Base-by-base conservation (phyloP, 92 coral and sea anemone genomes). In the Phenganax marumi region DNA sequence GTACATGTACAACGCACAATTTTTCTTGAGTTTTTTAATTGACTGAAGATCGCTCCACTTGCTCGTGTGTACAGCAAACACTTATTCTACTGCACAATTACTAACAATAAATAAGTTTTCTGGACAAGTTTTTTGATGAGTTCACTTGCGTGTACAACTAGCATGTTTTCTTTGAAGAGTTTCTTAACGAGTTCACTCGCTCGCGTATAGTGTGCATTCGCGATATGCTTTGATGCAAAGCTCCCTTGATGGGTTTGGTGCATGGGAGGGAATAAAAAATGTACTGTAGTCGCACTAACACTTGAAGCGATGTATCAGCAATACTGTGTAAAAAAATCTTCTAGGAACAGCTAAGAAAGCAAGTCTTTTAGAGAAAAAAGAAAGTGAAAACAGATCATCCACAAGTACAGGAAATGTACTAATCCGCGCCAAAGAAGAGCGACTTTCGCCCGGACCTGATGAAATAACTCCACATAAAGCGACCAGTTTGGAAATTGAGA, bases 341-440 rank as follows among this genome's bases (percentile, higher is more conserved):
- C 3, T 46, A 8, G 12, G 51, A 21, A 6, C 3, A 2, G 56
- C 61, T 46, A 3, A n/a, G 57, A 76, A 55, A 11, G 33, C 13
- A 21, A 3, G 19, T 47, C 12, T 54, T 19, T 43, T n/a, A 54
- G n/a, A 18, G 24, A 57, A 74, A 48, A 50, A 50, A 50, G 58
- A 55, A 51, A 47, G 21, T 21, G 52, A 12, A 3, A 21, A 24
- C 23, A 76, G 52, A 22, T 50, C 79, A 52, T 76, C 58, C 8
- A 43, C 68, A 25, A 76, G 81, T 56, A 16, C 48, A 12, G 52
- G 11, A 1, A 26, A 9, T 47, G 16, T 78, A 9, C 48, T 62
- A 46, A 50, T 62, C 47, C 49, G 71, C 8, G 19, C 83, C 12
- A 78, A 78, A 22, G 73, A 61, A 78, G 83, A 78, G 22, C 72